phyloP scores from a whole-genome alignment of 1,140 invertebrate species.

The Eupeodes corollae region DNA sequence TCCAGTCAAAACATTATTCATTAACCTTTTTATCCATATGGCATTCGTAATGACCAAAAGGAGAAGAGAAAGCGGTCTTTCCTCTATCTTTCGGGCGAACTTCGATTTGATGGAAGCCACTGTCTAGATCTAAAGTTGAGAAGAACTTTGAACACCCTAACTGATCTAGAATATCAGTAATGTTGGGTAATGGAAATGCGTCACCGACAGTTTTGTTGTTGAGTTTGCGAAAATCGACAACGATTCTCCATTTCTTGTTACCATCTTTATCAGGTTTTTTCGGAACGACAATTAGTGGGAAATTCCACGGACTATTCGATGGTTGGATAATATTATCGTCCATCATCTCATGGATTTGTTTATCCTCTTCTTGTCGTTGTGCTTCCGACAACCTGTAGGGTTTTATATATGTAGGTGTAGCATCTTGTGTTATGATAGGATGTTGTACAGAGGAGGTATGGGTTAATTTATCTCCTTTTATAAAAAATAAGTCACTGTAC shows the following conservation, averaged over 20 bases:
- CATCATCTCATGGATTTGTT: not conserved
- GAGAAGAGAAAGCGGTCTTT: slow-evolving; percentile 40
- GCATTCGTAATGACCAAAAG: slow-evolving; percentile 23
- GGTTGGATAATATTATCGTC: not conserved
- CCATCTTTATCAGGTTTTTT: slow-evolving; percentile 11
- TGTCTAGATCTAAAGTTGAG: slow-evolving; percentile 36
- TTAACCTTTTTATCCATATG: no score
- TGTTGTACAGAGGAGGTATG: no score
- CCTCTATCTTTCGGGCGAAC: slow-evolving; percentile 24
- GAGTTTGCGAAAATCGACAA: slow-evolving; percentile 33
- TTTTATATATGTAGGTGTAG: not conserved
- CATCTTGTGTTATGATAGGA: not conserved
- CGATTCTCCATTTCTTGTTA: slow-evolving; percentile 17
- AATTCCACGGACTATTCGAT: slow-evolving; percentile 37
- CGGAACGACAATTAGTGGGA: slow-evolving; percentile 8
- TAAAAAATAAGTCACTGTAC: no score
- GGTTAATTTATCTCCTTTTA: no score
- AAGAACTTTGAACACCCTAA: slow-evolving; percentile 34
- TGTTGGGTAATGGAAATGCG: slow-evolving; percentile 39
- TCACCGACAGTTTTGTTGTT: slow-evolving; percentile 25
- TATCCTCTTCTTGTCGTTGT: not conserved
- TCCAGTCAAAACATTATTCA: no score
- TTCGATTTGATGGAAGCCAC: slow-evolving; percentile 41
- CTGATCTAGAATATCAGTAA: slow-evolving; percentile 29
- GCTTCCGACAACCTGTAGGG: not conserved